Evolutionary conservation across 2,888 invertebrate genomes (phyloP).

Genomic region (Colletes collaris): DNA sequence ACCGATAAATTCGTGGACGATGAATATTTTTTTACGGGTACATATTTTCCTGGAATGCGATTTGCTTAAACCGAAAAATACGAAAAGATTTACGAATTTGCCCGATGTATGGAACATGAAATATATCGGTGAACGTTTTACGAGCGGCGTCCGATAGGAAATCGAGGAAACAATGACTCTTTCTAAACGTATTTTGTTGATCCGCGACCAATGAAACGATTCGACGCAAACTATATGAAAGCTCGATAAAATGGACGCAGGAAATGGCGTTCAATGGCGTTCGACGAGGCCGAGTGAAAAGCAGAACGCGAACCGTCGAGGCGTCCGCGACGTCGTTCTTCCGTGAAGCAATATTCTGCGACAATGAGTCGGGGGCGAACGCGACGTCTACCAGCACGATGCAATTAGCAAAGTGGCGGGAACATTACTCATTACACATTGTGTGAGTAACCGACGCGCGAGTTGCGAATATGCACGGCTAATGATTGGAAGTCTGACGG

Average conservation of each 20-base stretch:
- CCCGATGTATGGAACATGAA: background rate
- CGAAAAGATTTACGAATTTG: too few species aligned
- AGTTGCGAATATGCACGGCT: constrained; percentile 38
- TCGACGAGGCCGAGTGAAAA: constrained; percentile 24
- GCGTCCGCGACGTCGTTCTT: constrained; percentile 7
- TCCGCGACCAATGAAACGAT: constrained; percentile 19
- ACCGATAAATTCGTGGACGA: too few species aligned
- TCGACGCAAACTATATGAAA: constrained; percentile 24
- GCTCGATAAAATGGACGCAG: constrained; percentile 14
- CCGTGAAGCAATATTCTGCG: constrained; percentile 30
- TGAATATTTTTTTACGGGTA: too few species aligned
- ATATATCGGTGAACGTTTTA: background rate
- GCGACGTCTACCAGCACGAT: constrained; percentile 47
- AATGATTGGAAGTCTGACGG: constrained; percentile 47
- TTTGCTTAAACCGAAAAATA: too few species aligned
- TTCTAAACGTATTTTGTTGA: background rate
- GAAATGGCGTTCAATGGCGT: constrained; percentile 15
- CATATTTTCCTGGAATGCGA: too few species aligned
- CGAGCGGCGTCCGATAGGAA: background rate
- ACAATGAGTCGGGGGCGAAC: constrained; percentile 17
- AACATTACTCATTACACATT: constrained; percentile 66
- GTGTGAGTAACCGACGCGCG: constrained; percentile 46
- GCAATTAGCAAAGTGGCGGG: constrained; percentile 71
- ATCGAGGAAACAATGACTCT: background rate
- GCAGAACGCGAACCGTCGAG: background rate